Evolutionary conservation across 2,113 vertebrate genomes (phyloP).

Genomic region (Cisticola juncidis): DNA sequence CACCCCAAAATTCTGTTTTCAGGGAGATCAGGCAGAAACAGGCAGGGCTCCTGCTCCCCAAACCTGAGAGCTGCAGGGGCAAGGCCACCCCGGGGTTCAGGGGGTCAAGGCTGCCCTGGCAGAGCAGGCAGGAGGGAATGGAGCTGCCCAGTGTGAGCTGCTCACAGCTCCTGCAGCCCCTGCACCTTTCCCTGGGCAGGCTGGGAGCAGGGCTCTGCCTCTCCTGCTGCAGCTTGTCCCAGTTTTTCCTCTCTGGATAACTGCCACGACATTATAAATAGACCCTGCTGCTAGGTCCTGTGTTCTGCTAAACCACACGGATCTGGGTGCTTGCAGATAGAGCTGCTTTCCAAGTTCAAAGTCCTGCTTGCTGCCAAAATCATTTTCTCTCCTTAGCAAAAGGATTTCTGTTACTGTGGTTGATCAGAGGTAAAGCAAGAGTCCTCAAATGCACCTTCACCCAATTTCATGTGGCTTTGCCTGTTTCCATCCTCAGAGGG

Average conservation of each 20-base stretch:
- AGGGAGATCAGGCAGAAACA: neutral
- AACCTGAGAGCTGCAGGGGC: neutral
- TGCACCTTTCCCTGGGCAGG: neutral
- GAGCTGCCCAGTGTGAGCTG: neutral
- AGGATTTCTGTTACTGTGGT: neutral
- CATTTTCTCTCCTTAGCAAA: neutral
- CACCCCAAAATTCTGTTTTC: neutral
- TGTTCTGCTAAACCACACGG: neutral
- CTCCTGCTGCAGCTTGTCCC: constrained; percentile 12
- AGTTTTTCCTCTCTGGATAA: neutral
- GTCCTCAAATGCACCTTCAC: constrained; percentile 34
- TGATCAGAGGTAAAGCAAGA: neutral
- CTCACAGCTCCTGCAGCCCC: neutral
- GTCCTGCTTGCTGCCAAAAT: neutral
- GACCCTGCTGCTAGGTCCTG: neutral
- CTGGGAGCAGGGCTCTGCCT: neutral
- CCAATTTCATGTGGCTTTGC: neutral
- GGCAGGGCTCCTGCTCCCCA: neutral
- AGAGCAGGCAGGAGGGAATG: neutral
- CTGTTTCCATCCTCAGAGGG: neutral
- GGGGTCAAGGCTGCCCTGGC: neutral
- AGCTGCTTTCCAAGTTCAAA: neutral
- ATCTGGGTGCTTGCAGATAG: neutral
- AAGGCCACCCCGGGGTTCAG: neutral
- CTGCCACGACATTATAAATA: constrained; percentile 22